Base-by-base conservation (phyloP, 2,888 invertebrate genomes). In the Dermolepida albohirtum region DNA sequence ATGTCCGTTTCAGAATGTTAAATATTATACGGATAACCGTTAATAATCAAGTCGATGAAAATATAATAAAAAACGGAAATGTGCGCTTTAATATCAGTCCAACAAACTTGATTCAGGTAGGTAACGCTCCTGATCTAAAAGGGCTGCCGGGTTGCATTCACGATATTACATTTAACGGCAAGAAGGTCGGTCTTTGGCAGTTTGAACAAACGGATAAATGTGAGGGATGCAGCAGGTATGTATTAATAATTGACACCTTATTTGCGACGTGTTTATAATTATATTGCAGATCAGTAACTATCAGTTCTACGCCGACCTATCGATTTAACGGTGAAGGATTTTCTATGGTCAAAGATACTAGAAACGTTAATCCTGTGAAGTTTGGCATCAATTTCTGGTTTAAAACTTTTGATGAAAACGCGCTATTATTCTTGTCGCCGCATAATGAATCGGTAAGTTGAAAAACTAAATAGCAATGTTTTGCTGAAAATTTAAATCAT, bases 101-200 rank as follows among this genome's bases (percentile, higher is more conserved):
- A 7, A 39, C 64, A 6, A 71, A 74, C 70, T 54, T 74, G 43
- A n/a, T 75, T 7, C 55, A 74, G 6, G 62, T 76, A 8, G 76
- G 78, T 34, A 67, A 44, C 34, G 72, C 72, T 14, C 63, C 69
- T 34, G 80, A 85, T 5, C 79, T 83, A 22, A 83, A 84, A 5
- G 89, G 90, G 0, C 82, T 93, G 22, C 89, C 91, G 12, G 95
- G 93, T 0, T 95, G 96, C 72, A 86, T 97, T 7, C 93, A 95
- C 79, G 91, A 93, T 73, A 85, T 97, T 1, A 86, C 88, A 71
- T 84, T 93, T 10, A 94, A 97, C 79, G 92, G 91, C 27, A 86
- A 88, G 64, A 89, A 89, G 0, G 83, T 97, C 44, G 97, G 97
- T 0, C 85, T 97, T 8, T 97, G 95, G 95, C 94, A 96, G 84